Evolutionary conservation across 2,797 vertebrate species (phyloP).

Genomic region (Cuculus canorus): DNA sequence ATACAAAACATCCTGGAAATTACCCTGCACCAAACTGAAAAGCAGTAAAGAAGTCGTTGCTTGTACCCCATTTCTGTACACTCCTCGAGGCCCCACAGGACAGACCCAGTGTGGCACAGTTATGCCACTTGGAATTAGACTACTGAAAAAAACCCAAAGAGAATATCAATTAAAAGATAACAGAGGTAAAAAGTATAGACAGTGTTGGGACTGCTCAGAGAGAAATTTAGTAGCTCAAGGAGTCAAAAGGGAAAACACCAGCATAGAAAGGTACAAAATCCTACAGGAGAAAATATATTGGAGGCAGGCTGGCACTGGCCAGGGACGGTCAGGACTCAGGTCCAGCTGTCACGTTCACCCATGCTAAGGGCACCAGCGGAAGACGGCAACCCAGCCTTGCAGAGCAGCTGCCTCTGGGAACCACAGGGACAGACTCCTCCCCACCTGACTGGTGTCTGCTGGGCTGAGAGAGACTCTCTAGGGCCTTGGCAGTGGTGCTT

Average conservation of each 20-base stretch:
- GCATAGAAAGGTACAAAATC: not conserved
- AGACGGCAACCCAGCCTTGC: not conserved
- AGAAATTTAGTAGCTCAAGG: not conserved
- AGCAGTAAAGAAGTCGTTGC: not conserved
- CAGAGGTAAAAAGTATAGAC: not conserved
- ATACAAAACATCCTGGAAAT: not conserved
- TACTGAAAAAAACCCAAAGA: not conserved
- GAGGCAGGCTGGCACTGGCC: not conserved
- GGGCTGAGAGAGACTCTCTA: not conserved
- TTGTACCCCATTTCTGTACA: not conserved
- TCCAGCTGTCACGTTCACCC: not conserved
- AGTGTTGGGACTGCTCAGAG: not conserved
- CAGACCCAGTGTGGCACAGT: not conserved
- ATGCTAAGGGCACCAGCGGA: not conserved
- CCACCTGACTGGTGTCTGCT: not conserved
- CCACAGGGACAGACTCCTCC: not conserved
- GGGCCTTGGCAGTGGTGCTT: fast-evolving
- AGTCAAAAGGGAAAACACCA: not conserved
- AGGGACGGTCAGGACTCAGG: not conserved
- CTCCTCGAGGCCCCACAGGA: not conserved
- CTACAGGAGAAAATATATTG: not conserved
- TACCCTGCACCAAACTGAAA: not conserved
- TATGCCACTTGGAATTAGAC: not conserved
- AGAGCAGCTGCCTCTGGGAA: fast-evolving
- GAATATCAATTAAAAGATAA: not conserved